Evolutionary conservation across 2,888 invertebrate genomes (phyloP), one percentile per base, ranked within the genome.

Genomic region (Brassicogethes aeneus): DNA sequence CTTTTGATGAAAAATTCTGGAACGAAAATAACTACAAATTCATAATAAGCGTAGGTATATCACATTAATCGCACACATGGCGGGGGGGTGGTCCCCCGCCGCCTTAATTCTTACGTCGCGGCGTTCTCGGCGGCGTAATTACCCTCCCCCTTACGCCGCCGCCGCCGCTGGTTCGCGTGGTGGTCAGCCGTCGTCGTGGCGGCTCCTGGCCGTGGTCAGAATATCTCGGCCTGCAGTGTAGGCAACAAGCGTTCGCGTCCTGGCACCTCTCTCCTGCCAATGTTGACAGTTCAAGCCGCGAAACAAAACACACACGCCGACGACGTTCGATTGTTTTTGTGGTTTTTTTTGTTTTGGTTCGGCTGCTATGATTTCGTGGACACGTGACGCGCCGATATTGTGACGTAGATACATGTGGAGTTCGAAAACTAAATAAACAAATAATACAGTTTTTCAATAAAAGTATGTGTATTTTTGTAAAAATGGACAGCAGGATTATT

Each of bases 221-320:
- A 57, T 61, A 66, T 66, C 66, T 63, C 66, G 60, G 62, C 59
- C 60, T 56, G 62, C 62, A 62, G 66, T 63, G 62, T 64, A 64
- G 57, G 42, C 47, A 41, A 45, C 46, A 51, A 52, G 55, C 56
- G 55, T 49, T 47, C 50, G 51, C 54, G 53, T 50, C 50, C 53
- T 52, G 54, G 53, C 51, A 52, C 44, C 51, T 51, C n/a, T n/a
- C n/a, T 42, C 14, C 39, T 38, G 42, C 35, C 29, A 40, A 40
- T 40, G 39, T 35, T 45, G 50, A 47, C 52, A 52, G 41, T n/a
- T n/a, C n/a, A n/a, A n/a, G n/a, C n/a, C 50, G 52, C 55, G 55
- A 46, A 46, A n/a, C n/a, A n/a, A 44, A 23, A 23, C 32, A 8
- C 48, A n/a, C n/a, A 47, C 47, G 48, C 45, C 46, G n/a, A n/a